Evolutionary conservation across 2,888 invertebrate genomes (phyloP).

Genomic region (Thera obeliscata): DNA sequence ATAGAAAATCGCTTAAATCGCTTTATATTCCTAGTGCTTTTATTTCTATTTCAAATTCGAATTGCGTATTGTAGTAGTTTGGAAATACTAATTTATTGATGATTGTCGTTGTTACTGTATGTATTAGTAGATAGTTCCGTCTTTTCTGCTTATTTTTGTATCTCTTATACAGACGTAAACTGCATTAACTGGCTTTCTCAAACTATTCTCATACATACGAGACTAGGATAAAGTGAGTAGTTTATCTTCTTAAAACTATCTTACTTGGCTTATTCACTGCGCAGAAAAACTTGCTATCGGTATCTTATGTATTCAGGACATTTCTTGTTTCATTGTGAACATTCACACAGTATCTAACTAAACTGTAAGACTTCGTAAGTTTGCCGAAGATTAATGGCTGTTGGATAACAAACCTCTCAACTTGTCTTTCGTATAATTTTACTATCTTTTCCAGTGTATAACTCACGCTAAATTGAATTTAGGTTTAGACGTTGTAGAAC

Average conservation of each 20-base stretch:
- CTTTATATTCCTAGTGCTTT: conserved; percentile 23
- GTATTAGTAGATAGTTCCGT: conserved; percentile 6
- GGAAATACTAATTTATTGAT: not conserved
- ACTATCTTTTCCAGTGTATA: not conserved
- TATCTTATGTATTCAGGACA: not conserved
- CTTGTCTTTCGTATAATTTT: no score
- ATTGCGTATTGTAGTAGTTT: conserved; percentile 11
- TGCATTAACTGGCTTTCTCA: no score
- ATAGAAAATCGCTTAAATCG: conserved; percentile 24
- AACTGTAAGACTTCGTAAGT: not conserved
- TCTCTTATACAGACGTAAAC: no score
- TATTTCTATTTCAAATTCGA: conserved; percentile 9
- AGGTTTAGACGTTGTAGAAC: not conserved
- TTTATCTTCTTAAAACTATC: no score
- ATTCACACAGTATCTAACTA: not conserved
- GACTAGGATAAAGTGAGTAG: no score
- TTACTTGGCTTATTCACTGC: no score
- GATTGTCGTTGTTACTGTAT: not conserved
- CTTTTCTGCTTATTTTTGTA: not conserved
- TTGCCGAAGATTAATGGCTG: conserved; percentile 12
- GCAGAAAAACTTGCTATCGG: no score
- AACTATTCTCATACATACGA: no score
- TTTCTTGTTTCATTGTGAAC: not conserved
- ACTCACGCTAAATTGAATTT: not conserved
- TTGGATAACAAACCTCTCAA: not conserved